These are phyloP conservation scores for Drosophila yooni DNA, from an alignment of 2,888 invertebrate species.

Conservation along the genomic window DNA sequence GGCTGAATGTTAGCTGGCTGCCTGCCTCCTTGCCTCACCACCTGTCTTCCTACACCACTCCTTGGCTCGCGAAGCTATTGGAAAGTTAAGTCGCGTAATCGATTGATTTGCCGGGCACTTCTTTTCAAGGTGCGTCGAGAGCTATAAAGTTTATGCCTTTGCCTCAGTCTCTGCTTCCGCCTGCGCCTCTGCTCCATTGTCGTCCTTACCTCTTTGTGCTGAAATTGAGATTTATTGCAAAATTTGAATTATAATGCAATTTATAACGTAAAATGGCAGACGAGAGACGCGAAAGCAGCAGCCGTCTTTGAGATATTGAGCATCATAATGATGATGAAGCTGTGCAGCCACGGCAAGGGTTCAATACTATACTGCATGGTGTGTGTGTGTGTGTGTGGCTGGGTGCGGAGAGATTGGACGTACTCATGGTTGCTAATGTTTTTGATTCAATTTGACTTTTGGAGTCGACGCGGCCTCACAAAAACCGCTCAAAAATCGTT, in stretches of 20 bases:
- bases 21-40: constrained; percentile 28
- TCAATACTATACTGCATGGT: constrained; percentile 10
- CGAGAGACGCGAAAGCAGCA: constrained; percentile 45
- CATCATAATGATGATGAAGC: constrained; percentile 69
- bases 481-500: constrained; percentile 58
- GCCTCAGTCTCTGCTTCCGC: background rate
- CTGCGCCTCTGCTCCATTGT: constrained; percentile 11
- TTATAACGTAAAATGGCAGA: constrained; percentile 77
- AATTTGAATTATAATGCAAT: constrained; percentile 82
- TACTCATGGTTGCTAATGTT: constrained; percentile 70
- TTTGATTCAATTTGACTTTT: constrained; percentile 75
- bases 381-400: background rate
- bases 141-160: constrained; percentile 59
- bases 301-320: constrained; percentile 65
- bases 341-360: constrained; percentile 50
- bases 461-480: constrained; percentile 37
- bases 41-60: background rate
- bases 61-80: constrained; percentile 64
- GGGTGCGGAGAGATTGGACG: background rate
- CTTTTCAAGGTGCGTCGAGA: constrained; percentile 69
- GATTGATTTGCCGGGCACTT: constrained; percentile 76
- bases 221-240: constrained; percentile 82
- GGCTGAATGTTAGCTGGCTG: constrained; percentile 20
- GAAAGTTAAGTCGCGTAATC: constrained; percentile 82
- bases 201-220: constrained; percentile 63